Base-by-base conservation (phyloP, 2,888 invertebrate species). In the Drosophila helvetica region DNA sequence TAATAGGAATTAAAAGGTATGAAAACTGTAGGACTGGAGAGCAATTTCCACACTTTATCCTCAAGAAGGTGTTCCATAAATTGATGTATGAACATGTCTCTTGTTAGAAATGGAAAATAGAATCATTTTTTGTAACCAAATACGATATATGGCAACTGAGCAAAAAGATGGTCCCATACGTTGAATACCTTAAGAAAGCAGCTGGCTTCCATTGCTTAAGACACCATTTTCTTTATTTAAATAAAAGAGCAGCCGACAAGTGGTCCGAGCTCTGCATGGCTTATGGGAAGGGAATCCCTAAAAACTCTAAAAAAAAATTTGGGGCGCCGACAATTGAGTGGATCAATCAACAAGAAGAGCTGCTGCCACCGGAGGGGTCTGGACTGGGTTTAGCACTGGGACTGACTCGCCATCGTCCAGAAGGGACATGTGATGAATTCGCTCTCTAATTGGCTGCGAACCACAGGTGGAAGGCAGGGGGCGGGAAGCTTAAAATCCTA, bases 401-500 rank as follows among this genome's bases (percentile, higher is more conserved):
- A n/a, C n/a, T n/a, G n/a, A 50, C 15, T 43, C 59, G 25, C 42
- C 42, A 33, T 12, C 7, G 38, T 2, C 48, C 38, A 67, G 50
- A 55, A 56, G 9, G n/a, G 38, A 18, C 66, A 66, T 66, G 74
- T 80, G 83, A 80, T 86, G 71, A 80, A 82, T 86, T 65, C 55
- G 53, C 56, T 47, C 53, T 56, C 76, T 65, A 76, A 76, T 64
- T 78, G 68, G 0, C 18, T 9, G 12, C 45, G 17, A 9, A 18
- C 18, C 18, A 18, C 18, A 25, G n/a, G n/a, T 33, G 30, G 9
- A 56, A 46, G 18, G 6, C 25, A 38, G 38, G 38, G 25, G 42
- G 25, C 38, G 51, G 67, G 55, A 57, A 70, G 88, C 83, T 83
- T 83, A 88, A 88, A 83, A 83, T 82, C 83, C 43, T 82, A 83